Conservation (phyloP, 2,113 vertebrate genomes). For the Argyrosomus japonicus region DNA sequence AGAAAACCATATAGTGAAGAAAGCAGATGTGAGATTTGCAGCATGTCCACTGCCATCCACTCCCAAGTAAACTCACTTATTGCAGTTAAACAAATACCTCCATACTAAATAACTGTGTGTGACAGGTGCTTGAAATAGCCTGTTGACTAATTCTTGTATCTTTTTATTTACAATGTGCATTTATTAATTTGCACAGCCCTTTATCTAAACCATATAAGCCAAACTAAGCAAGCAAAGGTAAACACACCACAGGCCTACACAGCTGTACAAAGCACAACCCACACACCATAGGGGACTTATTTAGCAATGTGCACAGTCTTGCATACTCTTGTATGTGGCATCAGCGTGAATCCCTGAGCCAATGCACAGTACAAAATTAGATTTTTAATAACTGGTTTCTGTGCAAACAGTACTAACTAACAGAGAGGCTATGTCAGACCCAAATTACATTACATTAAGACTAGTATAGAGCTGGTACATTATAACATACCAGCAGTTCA, state of each 20-base stretch:
- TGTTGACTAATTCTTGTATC: too few species aligned
- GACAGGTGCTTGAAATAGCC: constrained; percentile 12
- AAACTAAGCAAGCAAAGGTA: background rate
- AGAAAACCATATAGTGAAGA: background rate
- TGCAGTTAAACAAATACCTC: constrained; percentile 20
- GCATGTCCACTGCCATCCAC: constrained; percentile 11
- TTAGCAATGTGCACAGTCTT: constrained; percentile 10
- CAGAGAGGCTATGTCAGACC: background rate
- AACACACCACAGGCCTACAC: constrained; percentile 29
- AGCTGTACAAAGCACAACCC: constrained; percentile 14
- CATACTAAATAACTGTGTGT: constrained; percentile 8
- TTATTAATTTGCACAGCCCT: too few species aligned
- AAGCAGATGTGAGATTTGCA: constrained; percentile 13
- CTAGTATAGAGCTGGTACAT: background rate
- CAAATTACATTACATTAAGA: background rate
- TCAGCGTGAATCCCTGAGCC: constrained; percentile 15
- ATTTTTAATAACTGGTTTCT: background rate
- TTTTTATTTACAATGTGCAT: too few species aligned
- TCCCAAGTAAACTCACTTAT: background rate
- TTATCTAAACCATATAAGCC: too few species aligned
- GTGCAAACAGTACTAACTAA: background rate
- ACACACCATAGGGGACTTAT: constrained; percentile 14
- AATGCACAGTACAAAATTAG: background rate
- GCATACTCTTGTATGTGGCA: background rate
- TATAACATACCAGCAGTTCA: background rate